These are phyloP conservation scores for Brachylomia viminalis DNA, from an alignment of 2,888 invertebrate species.

Conservation along the genomic window DNA sequence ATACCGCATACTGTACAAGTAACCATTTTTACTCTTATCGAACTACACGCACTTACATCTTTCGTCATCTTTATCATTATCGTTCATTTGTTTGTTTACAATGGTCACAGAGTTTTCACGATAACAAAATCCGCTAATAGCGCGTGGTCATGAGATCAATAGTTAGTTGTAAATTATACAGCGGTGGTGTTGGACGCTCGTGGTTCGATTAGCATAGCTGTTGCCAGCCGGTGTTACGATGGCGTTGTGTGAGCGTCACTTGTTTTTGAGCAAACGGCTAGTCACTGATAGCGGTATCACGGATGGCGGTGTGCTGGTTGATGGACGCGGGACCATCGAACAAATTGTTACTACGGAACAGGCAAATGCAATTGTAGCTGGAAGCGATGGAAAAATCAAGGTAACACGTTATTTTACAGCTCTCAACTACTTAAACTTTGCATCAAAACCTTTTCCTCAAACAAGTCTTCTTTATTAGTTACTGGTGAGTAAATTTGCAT, in stretches of 20 bases:
- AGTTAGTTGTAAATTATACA: constrained; percentile 69
- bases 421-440: constrained; percentile 7
- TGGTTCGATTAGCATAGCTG: constrained; percentile 49
- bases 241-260: constrained; percentile 76
- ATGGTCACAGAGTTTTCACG: constrained; percentile 57
- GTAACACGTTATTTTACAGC: constrained; percentile 74
- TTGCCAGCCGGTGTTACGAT: constrained; percentile 67
- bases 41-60: too few species aligned
- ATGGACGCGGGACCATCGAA: constrained; percentile 90
- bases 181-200: constrained; percentile 68
- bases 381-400: constrained; percentile 87
- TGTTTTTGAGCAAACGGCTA: constrained; percentile 87
- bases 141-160: constrained; percentile 57
- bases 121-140: constrained; percentile 59
- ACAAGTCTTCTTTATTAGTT: constrained; percentile 2
- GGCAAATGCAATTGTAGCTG: constrained; percentile 85
- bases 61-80: constrained; percentile 58
- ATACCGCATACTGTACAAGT: constrained; percentile 1
- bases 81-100: constrained; percentile 66
- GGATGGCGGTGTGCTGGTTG: constrained; percentile 91
- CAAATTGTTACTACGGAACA: constrained; percentile 87
- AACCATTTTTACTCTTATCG: constrained; percentile 40
- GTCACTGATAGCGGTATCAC: constrained; percentile 88
- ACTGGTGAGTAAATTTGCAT: background rate
- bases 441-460: constrained; percentile 13